Conservation (phyloP, 2,888 invertebrate genomes). For the Barypeithes pellucidus region DNA sequence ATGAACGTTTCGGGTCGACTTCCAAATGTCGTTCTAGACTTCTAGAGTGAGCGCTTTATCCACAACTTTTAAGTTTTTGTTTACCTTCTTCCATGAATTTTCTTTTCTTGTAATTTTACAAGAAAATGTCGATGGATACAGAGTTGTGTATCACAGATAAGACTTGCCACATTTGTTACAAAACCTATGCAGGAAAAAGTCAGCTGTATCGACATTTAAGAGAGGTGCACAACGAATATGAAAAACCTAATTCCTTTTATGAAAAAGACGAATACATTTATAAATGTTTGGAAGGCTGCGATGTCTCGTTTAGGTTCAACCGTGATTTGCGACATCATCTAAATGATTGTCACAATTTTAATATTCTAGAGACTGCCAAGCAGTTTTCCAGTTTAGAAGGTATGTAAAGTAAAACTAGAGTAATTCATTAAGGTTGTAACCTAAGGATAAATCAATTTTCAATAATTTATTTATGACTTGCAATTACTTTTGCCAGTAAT, state of each 20-base stretch:
- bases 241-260: not conserved
- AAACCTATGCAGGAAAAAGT: conserved; percentile 21
- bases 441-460: too few relatives aligned
- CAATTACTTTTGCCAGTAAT: too few relatives aligned
- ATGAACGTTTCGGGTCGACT: too few relatives aligned
- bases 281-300: conserved; percentile 28
- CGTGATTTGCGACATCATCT: conserved; percentile 24
- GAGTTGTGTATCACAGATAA: conserved; percentile 6
- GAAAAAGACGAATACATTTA: not conserved
- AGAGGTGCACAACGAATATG: conserved; percentile 9
- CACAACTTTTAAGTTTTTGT: too few relatives aligned
- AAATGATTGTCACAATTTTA: conserved; percentile 24
- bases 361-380: not conserved
- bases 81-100: not conserved
- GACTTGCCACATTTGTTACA: conserved; percentile 1
- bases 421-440: too few relatives aligned
- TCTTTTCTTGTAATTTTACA: not conserved
- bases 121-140: not conserved
- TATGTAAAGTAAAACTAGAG: too few relatives aligned
- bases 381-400: conserved; percentile 3
- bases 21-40: too few relatives aligned
- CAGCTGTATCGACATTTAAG: conserved; percentile 20
- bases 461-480: too few relatives aligned
- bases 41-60: too few relatives aligned
- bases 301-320: conserved; percentile 24